Percentiles rank a stretch among this genome's conserved stretches.
Conservation (phyloP, 2,113 vertebrate species). For the Microtus richardsoni region DNA sequence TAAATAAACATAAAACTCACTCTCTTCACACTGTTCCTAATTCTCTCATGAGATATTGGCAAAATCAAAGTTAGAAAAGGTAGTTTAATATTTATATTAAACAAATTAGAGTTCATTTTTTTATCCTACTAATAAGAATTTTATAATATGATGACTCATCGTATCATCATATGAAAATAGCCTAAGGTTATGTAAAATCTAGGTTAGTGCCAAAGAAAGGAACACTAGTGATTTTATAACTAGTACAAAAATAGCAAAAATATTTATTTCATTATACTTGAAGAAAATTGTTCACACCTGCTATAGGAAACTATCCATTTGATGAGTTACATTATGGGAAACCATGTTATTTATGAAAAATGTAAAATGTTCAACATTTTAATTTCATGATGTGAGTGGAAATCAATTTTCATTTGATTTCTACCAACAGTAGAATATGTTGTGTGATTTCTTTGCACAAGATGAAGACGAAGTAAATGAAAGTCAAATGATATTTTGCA, state of each 20-base stretch:
- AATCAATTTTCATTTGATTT: constrained; percentile 10
- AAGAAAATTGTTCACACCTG: background rate
- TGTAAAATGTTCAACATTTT: constrained; percentile 17
- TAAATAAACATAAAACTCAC: background rate
- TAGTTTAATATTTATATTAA: background rate
- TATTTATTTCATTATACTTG: background rate
- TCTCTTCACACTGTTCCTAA: background rate
- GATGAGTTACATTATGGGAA: background rate
- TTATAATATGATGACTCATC: background rate
- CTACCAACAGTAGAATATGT: background rate
- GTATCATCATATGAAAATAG: background rate
- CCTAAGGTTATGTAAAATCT: background rate
- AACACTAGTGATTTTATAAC: background rate
- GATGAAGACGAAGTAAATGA: background rate
- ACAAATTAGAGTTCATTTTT: background rate
- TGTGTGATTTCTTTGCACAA: background rate
- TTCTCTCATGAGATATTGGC: background rate
- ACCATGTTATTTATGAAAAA: background rate
- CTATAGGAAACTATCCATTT: background rate
- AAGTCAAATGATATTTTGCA: background rate
- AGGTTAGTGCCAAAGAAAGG: background rate
- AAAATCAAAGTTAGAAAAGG: background rate
- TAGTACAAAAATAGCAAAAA: background rate
- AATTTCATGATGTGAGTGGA: background rate
- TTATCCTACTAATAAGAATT: background rate